Evolutionary conservation across 2,888 invertebrate species (phyloP), one percentile per base, ranked within the genome.

Genomic region (Trissolcus japonicus): DNA sequence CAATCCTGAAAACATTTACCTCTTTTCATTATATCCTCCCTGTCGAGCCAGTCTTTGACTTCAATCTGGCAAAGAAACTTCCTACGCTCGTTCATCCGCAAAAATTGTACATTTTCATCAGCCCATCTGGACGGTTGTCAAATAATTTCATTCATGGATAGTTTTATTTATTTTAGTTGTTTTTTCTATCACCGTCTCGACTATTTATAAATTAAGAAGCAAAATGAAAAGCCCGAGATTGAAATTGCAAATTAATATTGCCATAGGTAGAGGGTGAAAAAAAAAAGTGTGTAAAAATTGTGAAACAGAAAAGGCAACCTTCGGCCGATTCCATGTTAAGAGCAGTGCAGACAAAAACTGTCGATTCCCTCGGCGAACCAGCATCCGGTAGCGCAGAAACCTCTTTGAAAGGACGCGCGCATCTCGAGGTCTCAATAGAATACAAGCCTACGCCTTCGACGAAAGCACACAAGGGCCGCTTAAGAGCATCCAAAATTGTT

Each of bases 1-100:
- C 85, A 79, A 80, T 82, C 83, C 83, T 85, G 82, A 86, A 84
- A 85, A 86, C 85, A 84, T 80, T 69, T 67, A 72, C 71, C 76
- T 79, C 77, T 69, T 77, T 79, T 75, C 76, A 74, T 76, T 76
- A 67, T 62, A 67, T 68, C 67, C 59, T 78, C 62, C 71, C 53
- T 68, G 71, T 62, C 55, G 61, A 63, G 51, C 73, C 50, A 79
- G 66, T 71, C 76, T 79, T 71, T 71, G 73, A 74, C 76, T 75
- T 69, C 65, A 46, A 56, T 43, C 68, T 75, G 19, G 35, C 57
- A 57, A 35, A 48, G 13, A 41, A 60, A 41, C 29, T 68, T 17
- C 14, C 50, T 69, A 43, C 71, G 35, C 60, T 50, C 41, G 40
- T 50, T 62, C 53, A 53, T 53, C 68, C 62, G n/a, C 16, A 56